phyloP scores from a whole-genome alignment of 2,797 vertebrate genomes.

The Pseudopleuronectes americanus region DNA sequence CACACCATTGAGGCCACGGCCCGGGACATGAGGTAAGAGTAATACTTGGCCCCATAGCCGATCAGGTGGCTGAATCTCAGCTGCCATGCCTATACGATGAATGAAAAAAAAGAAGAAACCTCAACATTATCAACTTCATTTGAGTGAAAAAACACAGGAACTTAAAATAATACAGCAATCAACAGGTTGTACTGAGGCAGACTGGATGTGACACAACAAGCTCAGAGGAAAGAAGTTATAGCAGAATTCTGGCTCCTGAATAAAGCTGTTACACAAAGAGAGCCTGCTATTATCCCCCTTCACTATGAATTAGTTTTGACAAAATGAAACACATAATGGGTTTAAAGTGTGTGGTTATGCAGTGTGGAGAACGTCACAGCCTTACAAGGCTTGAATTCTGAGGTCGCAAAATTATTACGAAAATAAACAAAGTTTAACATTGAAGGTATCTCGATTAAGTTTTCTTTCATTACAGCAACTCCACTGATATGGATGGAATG shows the following conservation, averaged over 20 bases:
- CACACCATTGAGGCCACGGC: conserved; percentile 98
- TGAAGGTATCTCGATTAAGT: not conserved
- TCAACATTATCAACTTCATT: not conserved
- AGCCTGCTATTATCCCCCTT: not conserved
- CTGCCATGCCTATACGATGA: conserved; percentile 92
- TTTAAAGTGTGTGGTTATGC: conserved; percentile 30
- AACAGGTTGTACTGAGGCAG: conserved; percentile 6
- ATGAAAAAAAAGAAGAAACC: conserved; percentile 12
- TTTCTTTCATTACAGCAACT: not conserved
- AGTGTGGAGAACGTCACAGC: not conserved
- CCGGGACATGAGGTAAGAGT: conserved; percentile 97
- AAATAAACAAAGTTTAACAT: not conserved
- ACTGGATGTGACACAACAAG: not conserved
- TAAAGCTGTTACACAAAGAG: not conserved
- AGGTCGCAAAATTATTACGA: conserved; percentile 31
- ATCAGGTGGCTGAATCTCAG: conserved; percentile 97
- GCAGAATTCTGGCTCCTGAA: conserved; percentile 2
- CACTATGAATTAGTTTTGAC: conserved; percentile 1
- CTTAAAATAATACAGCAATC: not conserved
- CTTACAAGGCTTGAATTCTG: conserved; percentile 54
- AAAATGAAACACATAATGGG: conserved; percentile 20
- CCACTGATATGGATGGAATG: not conserved
- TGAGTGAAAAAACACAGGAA: not conserved
- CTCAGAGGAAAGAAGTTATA: not conserved
- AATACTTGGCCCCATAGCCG: conserved; percentile 97